phyloP scores from a whole-genome alignment of 2,113 vertebrate genomes.

The Astur gentilis region DNA sequence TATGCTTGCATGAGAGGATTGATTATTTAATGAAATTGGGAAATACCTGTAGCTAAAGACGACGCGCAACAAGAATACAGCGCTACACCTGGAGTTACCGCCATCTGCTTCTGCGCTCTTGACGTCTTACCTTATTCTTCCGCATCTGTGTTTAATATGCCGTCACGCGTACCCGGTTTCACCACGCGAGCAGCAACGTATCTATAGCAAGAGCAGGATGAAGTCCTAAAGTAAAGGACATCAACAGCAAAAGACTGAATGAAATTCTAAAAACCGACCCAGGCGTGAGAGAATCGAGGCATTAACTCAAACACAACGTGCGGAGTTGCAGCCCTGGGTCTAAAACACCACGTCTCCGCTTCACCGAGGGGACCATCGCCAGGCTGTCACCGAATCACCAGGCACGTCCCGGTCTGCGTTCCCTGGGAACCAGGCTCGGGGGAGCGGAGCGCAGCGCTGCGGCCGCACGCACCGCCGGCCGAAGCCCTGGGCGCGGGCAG shows the following conservation, averaged over 20 bases:
- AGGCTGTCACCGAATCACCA: neutral
- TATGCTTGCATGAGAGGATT: neutral
- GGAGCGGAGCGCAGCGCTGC: fast-evolving
- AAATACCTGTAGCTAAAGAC: neutral
- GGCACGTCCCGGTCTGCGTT: fast-evolving
- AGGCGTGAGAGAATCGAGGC: neutral
- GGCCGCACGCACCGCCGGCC: neutral
- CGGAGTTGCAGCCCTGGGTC: neutral
- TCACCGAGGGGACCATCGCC: neutral
- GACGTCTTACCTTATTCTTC: neutral
- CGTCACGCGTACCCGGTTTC: fast-evolving
- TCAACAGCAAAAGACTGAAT: neutral
- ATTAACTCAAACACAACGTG: neutral
- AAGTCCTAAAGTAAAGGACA: neutral
- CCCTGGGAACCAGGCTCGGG: fast-evolving
- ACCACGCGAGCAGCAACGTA: fast-evolving
- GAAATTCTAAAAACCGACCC: neutral
- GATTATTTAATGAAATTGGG: neutral
- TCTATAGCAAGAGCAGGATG: neutral
- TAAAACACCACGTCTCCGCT: fast-evolving
- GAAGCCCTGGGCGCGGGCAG: fast-evolving
- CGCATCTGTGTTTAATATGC: neutral
- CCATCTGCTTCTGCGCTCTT: neutral
- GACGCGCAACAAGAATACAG: neutral
- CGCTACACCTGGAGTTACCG: neutral